Evolutionary conservation across 2,888 invertebrate species (phyloP).

Genomic region (Cephus spinipes): DNA sequence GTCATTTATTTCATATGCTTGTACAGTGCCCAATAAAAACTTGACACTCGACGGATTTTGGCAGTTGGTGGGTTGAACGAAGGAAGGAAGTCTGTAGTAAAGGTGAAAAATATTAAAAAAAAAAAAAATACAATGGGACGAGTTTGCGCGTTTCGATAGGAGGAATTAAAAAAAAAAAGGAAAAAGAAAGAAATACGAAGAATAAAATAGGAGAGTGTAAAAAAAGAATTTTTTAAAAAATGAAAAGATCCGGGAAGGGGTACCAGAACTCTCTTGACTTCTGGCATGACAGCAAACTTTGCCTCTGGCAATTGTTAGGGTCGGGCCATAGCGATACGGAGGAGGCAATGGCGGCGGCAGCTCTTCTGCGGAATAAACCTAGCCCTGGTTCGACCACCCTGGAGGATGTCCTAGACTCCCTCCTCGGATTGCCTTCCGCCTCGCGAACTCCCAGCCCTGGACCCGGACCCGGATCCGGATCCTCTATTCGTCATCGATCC

Average conservation of each 20-base stretch:
- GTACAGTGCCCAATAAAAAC: too few relatives aligned
- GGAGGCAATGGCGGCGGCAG: constrained; percentile 62
- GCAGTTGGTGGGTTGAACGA: too few relatives aligned
- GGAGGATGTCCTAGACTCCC: constrained; percentile 93
- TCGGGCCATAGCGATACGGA: constrained; percentile 62
- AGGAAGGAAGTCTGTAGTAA: too few relatives aligned
- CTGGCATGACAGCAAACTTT: not conserved
- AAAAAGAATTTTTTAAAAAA: not conserved
- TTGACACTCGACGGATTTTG: too few relatives aligned
- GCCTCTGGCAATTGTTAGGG: constrained; percentile 47
- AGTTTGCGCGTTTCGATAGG: not conserved
- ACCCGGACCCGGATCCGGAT: constrained; percentile 59
- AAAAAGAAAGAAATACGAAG: not conserved
- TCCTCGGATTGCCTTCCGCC: constrained; percentile 85
- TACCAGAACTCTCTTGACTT: not conserved
- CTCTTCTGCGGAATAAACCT: constrained; percentile 64
- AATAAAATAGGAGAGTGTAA: not conserved
- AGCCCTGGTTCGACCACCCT: constrained; percentile 85
- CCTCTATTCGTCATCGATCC: constrained; percentile 55
- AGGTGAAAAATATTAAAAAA: too few relatives aligned
- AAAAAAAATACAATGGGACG: not conserved
- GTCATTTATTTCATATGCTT: too few relatives aligned
- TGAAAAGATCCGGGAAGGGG: not conserved
- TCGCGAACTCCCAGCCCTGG: constrained; percentile 82
- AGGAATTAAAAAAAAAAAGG: not conserved